Evolutionary conservation across 2,888 invertebrate species (phyloP).

Genomic region (Acrobasis suavella): DNA sequence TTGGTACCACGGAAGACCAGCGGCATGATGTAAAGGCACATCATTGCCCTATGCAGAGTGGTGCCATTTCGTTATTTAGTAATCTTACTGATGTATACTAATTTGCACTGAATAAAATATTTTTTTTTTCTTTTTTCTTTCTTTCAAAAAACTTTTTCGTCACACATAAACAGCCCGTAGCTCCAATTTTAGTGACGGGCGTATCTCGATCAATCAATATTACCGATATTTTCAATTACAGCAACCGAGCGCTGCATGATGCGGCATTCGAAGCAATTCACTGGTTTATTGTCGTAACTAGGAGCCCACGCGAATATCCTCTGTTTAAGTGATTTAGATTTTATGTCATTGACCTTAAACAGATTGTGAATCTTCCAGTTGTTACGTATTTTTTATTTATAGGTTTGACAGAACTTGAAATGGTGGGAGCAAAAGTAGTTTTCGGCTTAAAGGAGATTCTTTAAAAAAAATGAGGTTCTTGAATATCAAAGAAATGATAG

Average conservation of each 20-base stretch:
- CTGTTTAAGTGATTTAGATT: constrained; percentile 40
- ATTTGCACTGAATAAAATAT: no score
- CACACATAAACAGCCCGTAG: constrained; percentile 17
- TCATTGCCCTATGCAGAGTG: no score
- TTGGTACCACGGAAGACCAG: no score
- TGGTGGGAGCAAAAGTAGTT: no score
- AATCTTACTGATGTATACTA: no score
- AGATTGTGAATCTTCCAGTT: not conserved
- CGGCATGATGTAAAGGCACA: no score
- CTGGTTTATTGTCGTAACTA: constrained; percentile 35
- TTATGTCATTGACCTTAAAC: constrained; percentile 31
- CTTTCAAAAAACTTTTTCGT: no score
- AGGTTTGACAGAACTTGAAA: not conserved
- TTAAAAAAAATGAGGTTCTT: no score
- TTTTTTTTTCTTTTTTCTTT: no score
- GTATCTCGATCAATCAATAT: constrained; percentile 76
- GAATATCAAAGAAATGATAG: no score
- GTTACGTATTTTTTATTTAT: not conserved
- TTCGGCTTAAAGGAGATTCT: no score
- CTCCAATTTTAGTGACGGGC: constrained; percentile 38
- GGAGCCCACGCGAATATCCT: constrained; percentile 23
- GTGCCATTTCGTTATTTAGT: no score
- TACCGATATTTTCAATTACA: constrained; percentile 70
- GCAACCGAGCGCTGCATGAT: constrained; percentile 40
- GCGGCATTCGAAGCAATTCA: constrained; percentile 43